Base-by-base conservation (phyloP, 2,888 invertebrate species). In the Zhengitettix transpicula region DNA sequence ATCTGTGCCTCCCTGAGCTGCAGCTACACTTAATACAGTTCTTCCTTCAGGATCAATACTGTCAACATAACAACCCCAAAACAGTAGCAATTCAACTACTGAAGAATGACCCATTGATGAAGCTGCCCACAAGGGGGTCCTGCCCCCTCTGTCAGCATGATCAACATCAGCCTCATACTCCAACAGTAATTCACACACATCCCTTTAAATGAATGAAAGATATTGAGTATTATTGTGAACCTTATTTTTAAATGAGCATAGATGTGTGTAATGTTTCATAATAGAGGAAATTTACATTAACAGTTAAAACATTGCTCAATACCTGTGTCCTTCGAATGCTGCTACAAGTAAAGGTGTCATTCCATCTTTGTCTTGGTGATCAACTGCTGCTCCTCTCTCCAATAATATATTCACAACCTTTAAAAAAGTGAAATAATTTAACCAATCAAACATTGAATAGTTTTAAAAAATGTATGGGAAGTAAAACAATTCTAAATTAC, bases 31-130 rank as follows among this genome's bases (percentile, higher is more conserved):
- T 7, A 90, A 78, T 61, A 90, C 95, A 0, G 95, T 96, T 47
- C 96, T 79, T 0, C 96, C 96, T 72, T 95, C 95, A 7, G 85
- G 83, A 75, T 97, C 96, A 79, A 96, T 95, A 67, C 85, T 86
- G 75, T 96, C 96, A 58, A 95, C 91, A 69, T 92, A 90, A 63
- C 94, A 94, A 52, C 95, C 95, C 95, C 95, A 95, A 76, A 93
- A 94, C 64, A 96, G 78, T 65, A 96, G 76, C 65, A 93, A 77
- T 15, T 89, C 85, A 1, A 93, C 89, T 1, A 93, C 87, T 14
- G 84, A 79, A 40, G 90, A 87, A 73, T 94, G 94, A 0, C 95
- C 94, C 74, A 93, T 93, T 12, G 91, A 89, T 10, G 93, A 93
- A 0, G 93, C 94, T 10, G 93, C 93, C 86, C 94, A 94, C 64